These are phyloP conservation scores for Artemia sinica DNA, from an alignment of 2,888 invertebrate genomes.

Conservation along the genomic window DNA sequence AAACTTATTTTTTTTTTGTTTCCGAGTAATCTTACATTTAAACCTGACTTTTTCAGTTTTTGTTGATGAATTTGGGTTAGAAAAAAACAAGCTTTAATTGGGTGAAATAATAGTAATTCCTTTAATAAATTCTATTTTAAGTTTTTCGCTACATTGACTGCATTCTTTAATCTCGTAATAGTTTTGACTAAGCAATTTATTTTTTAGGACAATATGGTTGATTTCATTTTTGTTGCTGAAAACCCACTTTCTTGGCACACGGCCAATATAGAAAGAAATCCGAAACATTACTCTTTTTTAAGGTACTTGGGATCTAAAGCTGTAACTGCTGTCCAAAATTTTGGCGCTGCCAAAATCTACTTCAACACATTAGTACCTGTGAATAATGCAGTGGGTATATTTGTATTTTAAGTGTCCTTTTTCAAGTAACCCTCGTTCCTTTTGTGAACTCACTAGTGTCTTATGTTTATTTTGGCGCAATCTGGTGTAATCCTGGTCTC, in stretches of 20 bases:
- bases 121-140: too few relatives aligned
- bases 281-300: conserved; percentile 67
- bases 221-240: conserved; percentile 75
- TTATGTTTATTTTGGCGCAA: too few relatives aligned
- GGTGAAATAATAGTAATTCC: too few relatives aligned
- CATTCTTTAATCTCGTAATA: too few relatives aligned
- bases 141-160: too few relatives aligned
- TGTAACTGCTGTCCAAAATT: conserved; percentile 59
- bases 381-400: conserved; percentile 42
- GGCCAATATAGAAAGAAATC: conserved; percentile 59
- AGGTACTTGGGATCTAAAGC: conserved; percentile 53
- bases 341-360: conserved; percentile 73
- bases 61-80: too few relatives aligned
- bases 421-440: too few relatives aligned
- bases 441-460: too few relatives aligned
- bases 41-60: too few relatives aligned
- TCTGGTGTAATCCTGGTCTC: conserved; percentile 5
- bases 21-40: too few relatives aligned
- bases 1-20: too few relatives aligned
- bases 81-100: too few relatives aligned
- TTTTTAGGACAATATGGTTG: conserved; percentile 52
- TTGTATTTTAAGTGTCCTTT: background rate
- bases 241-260: conserved; percentile 68
- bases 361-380: conserved; percentile 77
- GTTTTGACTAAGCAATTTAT: conserved; percentile 17